These are phyloP conservation scores for Podarcis muralis DNA, from an alignment of 2,113 vertebrate genomes.

Conservation along the genomic window DNA sequence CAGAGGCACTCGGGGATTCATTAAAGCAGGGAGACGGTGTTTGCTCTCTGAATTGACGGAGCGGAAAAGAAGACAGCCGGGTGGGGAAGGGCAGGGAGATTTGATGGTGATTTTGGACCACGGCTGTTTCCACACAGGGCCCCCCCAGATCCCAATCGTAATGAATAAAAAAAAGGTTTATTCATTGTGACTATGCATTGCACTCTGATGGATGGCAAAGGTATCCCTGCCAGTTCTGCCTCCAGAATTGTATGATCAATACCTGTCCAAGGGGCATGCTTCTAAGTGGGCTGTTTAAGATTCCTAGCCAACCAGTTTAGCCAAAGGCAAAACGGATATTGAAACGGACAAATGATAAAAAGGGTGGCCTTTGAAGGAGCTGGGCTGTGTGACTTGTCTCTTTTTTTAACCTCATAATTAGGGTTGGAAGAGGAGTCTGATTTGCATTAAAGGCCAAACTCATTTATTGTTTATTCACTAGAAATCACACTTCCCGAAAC, in stretches of 20 bases:
- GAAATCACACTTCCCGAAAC: too few species aligned
- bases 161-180: rapidly evolving
- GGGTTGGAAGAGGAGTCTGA: too few species aligned
- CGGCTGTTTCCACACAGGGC: not conserved
- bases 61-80: rapidly evolving
- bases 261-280: not conserved
- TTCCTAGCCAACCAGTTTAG: not conserved
- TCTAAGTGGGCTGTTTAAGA: not conserved
- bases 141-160: rapidly evolving
- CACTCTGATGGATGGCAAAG: rapidly evolving
- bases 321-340: not conserved
- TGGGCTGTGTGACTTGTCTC: not conserved
- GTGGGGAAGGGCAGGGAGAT: rapidly evolving
- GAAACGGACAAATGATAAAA: too few species aligned
- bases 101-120: rapidly evolving
- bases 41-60: not conserved
- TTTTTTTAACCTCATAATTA: too few species aligned
- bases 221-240: not conserved
- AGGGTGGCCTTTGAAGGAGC: not conserved
- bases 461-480: too few species aligned
- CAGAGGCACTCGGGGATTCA: not conserved
- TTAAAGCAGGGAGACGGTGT: rapidly evolving
- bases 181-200: not conserved
- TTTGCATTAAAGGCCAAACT: too few species aligned
- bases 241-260: not conserved